Conservation (phyloP, 2,888 invertebrate species). For the Monoplex corrugatus region DNA sequence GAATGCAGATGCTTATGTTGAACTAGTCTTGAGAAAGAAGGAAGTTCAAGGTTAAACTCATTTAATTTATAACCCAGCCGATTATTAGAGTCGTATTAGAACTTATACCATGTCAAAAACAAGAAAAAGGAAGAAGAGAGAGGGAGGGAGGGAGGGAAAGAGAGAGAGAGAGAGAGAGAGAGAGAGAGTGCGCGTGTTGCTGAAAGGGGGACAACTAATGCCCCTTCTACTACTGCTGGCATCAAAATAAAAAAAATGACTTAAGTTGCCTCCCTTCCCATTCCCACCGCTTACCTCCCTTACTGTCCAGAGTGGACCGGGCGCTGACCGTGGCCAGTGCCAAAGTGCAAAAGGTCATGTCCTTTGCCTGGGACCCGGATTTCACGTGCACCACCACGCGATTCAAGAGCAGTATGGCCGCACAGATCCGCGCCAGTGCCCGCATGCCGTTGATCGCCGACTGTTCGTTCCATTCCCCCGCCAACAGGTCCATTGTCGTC, state of each 20-base stretch:
- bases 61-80: too few relatives aligned
- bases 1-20: too few relatives aligned
- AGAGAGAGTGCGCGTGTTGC: too few relatives aligned
- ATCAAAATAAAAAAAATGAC: too few relatives aligned
- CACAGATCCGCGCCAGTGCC: constrained; percentile 63
- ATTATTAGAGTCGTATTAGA: too few relatives aligned
- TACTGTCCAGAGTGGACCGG: constrained; percentile 63
- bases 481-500: constrained; percentile 72
- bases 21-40: too few relatives aligned
- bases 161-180: not conserved
- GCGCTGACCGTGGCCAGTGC: constrained; percentile 67
- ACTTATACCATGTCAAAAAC: too few relatives aligned
- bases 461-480: constrained; percentile 70
- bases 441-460: constrained; percentile 68
- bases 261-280: not conserved
- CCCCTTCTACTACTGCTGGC: too few relatives aligned
- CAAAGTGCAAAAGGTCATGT: constrained; percentile 65
- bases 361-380: constrained; percentile 73
- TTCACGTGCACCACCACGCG: constrained; percentile 68
- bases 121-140: not conserved
- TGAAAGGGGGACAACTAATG: too few relatives aligned
- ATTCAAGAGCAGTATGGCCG: constrained; percentile 57
- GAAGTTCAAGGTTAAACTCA: too few relatives aligned
- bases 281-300: not conserved
- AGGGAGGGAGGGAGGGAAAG: not conserved